These are phyloP conservation scores for Laodelphax striatellus DNA, from an alignment of 1,140 invertebrate species.

Conservation along the genomic window DNA sequence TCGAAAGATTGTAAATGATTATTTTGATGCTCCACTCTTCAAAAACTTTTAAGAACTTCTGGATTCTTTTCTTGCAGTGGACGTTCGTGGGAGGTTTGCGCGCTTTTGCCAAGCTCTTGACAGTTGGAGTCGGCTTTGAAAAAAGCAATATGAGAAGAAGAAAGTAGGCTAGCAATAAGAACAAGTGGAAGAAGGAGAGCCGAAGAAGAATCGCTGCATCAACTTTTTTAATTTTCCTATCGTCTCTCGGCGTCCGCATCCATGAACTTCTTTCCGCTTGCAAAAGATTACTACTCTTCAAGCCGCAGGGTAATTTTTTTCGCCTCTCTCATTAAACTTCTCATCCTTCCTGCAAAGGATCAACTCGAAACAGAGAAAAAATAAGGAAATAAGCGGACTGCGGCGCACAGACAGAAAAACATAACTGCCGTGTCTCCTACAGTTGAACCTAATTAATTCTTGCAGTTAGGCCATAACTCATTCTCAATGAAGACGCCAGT, in stretches of 20 bases:
- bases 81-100: no score
- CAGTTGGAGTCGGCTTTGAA: no score
- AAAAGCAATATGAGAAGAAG: no score
- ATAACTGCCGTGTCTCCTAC: background rate
- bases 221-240: constrained; percentile 1
- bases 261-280: background rate
- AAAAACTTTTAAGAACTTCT: no score
- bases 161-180: background rate
- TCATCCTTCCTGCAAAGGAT: background rate
- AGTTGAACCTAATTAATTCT: background rate
- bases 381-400: background rate
- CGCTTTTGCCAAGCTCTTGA: no score
- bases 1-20: no score
- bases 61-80: no score
- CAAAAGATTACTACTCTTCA: background rate
- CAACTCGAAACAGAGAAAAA: background rate
- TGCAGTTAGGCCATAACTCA: background rate
- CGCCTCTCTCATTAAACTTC: background rate
- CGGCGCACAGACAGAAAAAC: background rate
- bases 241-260: background rate
- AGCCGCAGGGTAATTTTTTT: constrained; percentile 1
- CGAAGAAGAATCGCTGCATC: background rate
- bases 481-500: background rate
- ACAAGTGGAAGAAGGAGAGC: background rate
- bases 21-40: no score